These are phyloP conservation scores for Drosophila subquinaria DNA, from an alignment of 2,888 invertebrate genomes.

Conservation along the genomic window DNA sequence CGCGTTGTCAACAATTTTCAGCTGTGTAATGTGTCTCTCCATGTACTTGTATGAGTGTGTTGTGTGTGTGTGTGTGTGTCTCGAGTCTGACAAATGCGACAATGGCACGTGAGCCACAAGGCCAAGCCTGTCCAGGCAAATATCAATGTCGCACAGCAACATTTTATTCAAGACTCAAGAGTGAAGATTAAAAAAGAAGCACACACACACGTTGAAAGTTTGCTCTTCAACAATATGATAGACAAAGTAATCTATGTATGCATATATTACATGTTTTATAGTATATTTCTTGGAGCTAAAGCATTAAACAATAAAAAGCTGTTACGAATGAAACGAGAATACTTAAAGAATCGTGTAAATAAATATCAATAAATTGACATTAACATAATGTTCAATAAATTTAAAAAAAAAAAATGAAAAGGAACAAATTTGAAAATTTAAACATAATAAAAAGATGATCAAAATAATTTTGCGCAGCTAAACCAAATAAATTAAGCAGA, in stretches of 20 bases:
- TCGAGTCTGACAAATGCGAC: slow-evolving; percentile 57
- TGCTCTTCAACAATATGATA: slow-evolving; percentile 8
- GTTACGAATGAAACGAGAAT: too few relatives aligned
- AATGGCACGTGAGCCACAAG: slow-evolving; percentile 51
- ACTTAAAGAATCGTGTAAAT: too few relatives aligned
- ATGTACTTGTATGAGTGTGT: slow-evolving; percentile 6
- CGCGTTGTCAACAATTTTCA: slow-evolving; percentile 57
- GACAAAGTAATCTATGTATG: slow-evolving; percentile 12
- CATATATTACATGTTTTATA: neutral
- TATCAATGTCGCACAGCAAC: slow-evolving; percentile 28
- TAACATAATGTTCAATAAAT: too few relatives aligned
- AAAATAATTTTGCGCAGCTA: too few relatives aligned
- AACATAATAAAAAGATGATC: too few relatives aligned
- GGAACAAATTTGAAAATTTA: too few relatives aligned
- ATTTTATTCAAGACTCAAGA: slow-evolving; percentile 20
- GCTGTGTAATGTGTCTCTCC: slow-evolving; percentile 7
- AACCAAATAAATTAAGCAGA: too few relatives aligned
- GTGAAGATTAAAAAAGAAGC: neutral
- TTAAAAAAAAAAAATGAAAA: too few relatives aligned
- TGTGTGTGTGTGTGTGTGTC: slow-evolving; percentile 4
- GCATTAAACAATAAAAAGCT: neutral
- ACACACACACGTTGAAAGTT: neutral
- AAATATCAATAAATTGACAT: too few relatives aligned
- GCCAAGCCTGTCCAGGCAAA: slow-evolving; percentile 36
- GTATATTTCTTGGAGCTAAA: too few relatives aligned